Evolutionary conservation across 1,140 invertebrate species (phyloP).

Genomic region (Paralvinella palmiformis): DNA sequence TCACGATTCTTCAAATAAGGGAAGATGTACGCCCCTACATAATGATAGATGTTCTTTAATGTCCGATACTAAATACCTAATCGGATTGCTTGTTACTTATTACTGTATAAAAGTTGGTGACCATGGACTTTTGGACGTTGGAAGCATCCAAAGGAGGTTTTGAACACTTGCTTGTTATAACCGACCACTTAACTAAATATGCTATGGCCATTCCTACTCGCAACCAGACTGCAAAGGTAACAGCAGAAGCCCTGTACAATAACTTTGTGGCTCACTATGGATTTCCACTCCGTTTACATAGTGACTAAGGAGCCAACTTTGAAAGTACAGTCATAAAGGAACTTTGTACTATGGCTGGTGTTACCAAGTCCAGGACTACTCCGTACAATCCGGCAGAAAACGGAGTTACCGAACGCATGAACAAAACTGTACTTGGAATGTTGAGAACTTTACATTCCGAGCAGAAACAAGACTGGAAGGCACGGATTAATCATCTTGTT

Average conservation of each 20-base stretch:
- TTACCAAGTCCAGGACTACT: slow-evolving; percentile 19
- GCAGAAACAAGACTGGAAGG: slow-evolving; percentile 7
- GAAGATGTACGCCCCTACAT: too few species aligned
- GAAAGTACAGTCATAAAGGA: slow-evolving; percentile 14
- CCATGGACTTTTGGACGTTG: not conserved
- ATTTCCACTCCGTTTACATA: slow-evolving; percentile 12
- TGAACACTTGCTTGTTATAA: slow-evolving; percentile 14
- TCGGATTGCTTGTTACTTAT: too few species aligned
- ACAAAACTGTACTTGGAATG: slow-evolving; percentile 27
- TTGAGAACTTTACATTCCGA: slow-evolving; percentile 12
- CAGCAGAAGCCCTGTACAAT: slow-evolving; percentile 9
- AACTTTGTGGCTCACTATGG: slow-evolving; percentile 10
- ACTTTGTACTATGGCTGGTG: not conserved
- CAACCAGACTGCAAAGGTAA: slow-evolving; percentile 20
- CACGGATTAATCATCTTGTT: not conserved
- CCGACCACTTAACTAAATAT: slow-evolving; percentile 21
- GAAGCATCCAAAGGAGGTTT: slow-evolving; percentile 7
- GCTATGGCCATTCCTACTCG: slow-evolving; percentile 15
- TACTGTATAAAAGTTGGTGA: too few species aligned
- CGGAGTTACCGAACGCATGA: slow-evolving; percentile 25
- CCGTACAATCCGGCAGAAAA: slow-evolving; percentile 36
- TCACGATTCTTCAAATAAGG: too few species aligned
- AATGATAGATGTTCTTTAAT: too few species aligned
- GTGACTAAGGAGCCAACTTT: slow-evolving; percentile 20
- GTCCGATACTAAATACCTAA: too few species aligned